Evolutionary conservation across 2,888 invertebrate species (phyloP), one percentile per base, ranked within the genome.

Genomic region (Andrena chrysosceles): DNA sequence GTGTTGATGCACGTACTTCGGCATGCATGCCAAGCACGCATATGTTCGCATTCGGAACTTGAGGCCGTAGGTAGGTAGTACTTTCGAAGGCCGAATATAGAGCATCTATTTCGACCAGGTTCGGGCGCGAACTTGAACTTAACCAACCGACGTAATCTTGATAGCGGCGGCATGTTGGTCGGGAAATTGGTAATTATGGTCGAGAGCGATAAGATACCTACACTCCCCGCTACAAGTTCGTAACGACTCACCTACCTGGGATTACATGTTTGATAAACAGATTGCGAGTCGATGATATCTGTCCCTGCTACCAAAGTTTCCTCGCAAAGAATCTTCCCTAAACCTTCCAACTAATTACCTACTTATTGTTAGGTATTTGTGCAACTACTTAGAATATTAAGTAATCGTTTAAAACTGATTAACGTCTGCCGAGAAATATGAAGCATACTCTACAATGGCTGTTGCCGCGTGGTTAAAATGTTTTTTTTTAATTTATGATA

Each of bases 51-150:
- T 71, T 81, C 48, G 52, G 69, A 80, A 81, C 54, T 75, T 71
- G 29, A 5, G 48, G 52, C 74, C 67, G 35, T 10, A 35, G 35
- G 35, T 35, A 10, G 35, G 10, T 35, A 3, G 71, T 35, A 71
- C 60, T 70, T 68, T 52, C 81, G 69, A 67, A 77, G 76, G 54
- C 26, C 86, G 77, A 77, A 71, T 69, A 77, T 70, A 52, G 68
- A 77, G 69, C 54, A 48, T 81, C 79, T 88, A 87, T 87, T 87
- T 88, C 76, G 68, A 82, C 71, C 82, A 42, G 75, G 31, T 76
- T 68, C 82, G 52, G 75, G 26, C 77, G 70, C 79, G 89, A 87
- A 86, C 87, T 87, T 87, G 88, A 87, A 87, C 86, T 87, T 88
- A 77, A 62, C 66, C 60, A 72, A 35, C 54, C 59, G 54, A 81